Base-by-base conservation (phyloP, 2,888 invertebrate species). In the Eupsilia transversa region DNA sequence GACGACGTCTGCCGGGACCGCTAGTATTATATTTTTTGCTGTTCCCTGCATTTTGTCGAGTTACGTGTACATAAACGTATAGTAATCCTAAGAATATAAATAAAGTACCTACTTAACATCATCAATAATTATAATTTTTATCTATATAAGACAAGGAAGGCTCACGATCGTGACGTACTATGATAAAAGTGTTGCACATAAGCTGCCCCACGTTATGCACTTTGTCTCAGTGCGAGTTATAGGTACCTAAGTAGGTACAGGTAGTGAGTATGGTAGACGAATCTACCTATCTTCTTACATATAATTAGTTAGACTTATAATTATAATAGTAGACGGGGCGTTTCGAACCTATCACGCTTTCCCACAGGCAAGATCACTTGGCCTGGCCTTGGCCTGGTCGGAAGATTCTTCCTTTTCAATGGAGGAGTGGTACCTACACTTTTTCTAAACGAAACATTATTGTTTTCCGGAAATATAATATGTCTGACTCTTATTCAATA, bases 71-170 rank as follows among this genome's bases (percentile, higher is more conserved):
- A 30, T 57, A 27, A 54, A 27, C n/a, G 0, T 12, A 43, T 17
- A 41, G 41, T 12, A 41, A 41, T 41, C 12, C 14, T 14, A 67
- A 23, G 30, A 59, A 60, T 60, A 38, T 65, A n/a, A 65, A 30
- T 46, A 38, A 38, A 35, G 33, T 65, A 64, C 30, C 30, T 64
- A 33, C 30, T 38, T 64, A 33, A 43, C 46, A 49, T 49, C 27
- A 46, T 20, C 43, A 35, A 35, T 43, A 35, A 38, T 43, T 1
- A 43, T 43, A 43, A 1, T 43, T 43, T 43, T 43, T 43, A 9
- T 59, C n/a, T n/a, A n/a, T 33, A 52, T 54, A 65, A 65, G 30
- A 70, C 70, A 52, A 52, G 52, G 52, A 52, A 66, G 70, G 38
- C 38, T 70, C 52, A 66, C 17, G n/a, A n/a, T n/a, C 27, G 38